A percentile compares a stretch with the other conserved stretches of the same genome.
Conservation (phyloP, 2,113 vertebrate genomes). For the Petrocephalus microphthalmus region DNA sequence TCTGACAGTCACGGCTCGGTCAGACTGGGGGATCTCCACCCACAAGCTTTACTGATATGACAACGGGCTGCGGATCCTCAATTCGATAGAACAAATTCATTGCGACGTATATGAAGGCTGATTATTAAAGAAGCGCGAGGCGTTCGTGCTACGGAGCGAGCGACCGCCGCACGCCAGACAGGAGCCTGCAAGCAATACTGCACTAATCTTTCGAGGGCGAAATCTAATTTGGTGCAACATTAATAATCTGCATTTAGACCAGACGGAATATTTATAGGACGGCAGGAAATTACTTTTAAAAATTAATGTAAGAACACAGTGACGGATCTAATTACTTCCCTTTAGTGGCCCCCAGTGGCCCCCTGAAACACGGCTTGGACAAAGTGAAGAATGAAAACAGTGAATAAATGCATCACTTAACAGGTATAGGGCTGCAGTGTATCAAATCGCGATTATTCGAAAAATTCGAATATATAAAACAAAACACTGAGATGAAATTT, state of each 20-base stretch:
- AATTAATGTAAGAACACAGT: slow-evolving; percentile 18
- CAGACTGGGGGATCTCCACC: background rate
- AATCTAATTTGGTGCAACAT: slow-evolving; percentile 18
- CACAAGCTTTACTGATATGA: background rate
- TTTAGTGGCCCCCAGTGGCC: background rate
- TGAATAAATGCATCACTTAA: background rate
- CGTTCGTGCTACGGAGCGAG: background rate
- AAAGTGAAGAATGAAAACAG: background rate
- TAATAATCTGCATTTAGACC: slow-evolving; percentile 13
- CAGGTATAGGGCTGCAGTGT: background rate
- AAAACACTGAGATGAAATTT: too few relatives aligned
- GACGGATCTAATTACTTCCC: slow-evolving; percentile 13
- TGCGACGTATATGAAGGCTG: slow-evolving; percentile 13
- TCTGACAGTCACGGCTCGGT: background rate
- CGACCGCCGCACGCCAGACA: background rate
- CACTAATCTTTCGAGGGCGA: slow-evolving; percentile 5
- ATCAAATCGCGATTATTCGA: background rate
- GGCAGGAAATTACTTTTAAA: slow-evolving; percentile 18
- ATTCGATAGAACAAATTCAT: background rate
- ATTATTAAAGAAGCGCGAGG: slow-evolving; percentile 11
- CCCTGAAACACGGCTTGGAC: background rate
- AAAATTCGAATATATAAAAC: too few relatives aligned
- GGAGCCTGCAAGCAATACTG: background rate
- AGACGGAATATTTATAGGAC: slow-evolving; percentile 19
- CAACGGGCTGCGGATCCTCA: background rate